Percentiles rank a stretch among this genome's conserved stretches.
Conservation (phyloP, 2,888 invertebrate genomes). For the Melipona bicolor region DNA sequence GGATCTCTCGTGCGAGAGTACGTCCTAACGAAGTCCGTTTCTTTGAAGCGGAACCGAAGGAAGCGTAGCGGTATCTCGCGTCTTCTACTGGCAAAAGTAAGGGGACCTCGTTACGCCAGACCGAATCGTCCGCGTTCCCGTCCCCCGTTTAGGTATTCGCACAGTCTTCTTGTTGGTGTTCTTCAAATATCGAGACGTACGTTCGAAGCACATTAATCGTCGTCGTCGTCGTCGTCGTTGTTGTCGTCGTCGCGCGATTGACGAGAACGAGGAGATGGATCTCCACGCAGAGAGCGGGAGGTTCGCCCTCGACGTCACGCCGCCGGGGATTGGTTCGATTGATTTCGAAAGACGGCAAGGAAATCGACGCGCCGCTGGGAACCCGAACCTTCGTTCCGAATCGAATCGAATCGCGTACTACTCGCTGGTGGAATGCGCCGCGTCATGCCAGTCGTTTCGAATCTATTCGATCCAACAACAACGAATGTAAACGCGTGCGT, state of each 20-base stretch:
- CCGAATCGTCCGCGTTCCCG: not conserved
- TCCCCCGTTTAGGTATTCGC: conserved; percentile 53
- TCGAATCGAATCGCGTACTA: conserved; percentile 37
- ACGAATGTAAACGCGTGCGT: conserved; percentile 1
- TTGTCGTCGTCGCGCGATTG: not conserved
- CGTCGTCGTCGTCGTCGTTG: conserved; percentile 14
- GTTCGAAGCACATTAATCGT: conserved; percentile 20
- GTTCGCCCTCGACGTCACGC: not conserved
- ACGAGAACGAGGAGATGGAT: conserved; percentile 35
- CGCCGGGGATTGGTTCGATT: conserved; percentile 17
- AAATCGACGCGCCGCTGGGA: conserved; percentile 51
- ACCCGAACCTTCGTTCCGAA: conserved; percentile 29
- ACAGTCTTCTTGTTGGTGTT: conserved; percentile 14
- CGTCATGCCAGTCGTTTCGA: conserved; percentile 53
- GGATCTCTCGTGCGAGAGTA: not conserved
- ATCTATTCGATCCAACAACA: conserved; percentile 11
- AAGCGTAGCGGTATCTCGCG: conserved; percentile 30
- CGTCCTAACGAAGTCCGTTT: conserved; percentile 28
- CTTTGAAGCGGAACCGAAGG: conserved; percentile 14
- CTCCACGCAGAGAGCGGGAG: not conserved
- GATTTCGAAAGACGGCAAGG: conserved; percentile 40
- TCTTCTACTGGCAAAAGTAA: conserved; percentile 14
- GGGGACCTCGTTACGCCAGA: conserved; percentile 45
- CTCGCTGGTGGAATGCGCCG: conserved; percentile 60
- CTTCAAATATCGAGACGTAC: conserved; percentile 2